A percentile compares a stretch with the other conserved stretches of the same genome.
Evolutionary conservation across 2,113 vertebrate species (phyloP).

Genomic region (Emydocephalus ijimae): DNA sequence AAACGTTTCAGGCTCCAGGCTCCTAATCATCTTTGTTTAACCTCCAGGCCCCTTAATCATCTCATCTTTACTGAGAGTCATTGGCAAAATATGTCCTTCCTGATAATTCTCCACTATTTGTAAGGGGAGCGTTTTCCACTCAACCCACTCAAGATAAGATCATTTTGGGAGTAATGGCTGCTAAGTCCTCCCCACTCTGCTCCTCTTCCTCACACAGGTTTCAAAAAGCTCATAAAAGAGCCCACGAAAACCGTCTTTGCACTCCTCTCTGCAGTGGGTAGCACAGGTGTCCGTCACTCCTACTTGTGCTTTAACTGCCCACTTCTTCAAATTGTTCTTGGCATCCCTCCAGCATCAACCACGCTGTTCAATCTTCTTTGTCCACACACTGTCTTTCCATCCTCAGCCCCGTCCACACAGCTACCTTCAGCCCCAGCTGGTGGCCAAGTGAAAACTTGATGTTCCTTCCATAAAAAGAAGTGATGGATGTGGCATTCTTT

Average conservation of each 20-base stretch:
- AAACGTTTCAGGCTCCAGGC: too few relatives aligned
- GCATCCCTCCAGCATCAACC: neutral
- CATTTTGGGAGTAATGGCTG: neutral
- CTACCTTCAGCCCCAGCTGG: neutral
- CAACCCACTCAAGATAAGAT: neutral
- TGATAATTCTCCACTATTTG: neutral
- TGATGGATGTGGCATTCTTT: accelerated
- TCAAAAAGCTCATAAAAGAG: neutral
- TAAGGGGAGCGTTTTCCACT: neutral
- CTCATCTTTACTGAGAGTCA: neutral
- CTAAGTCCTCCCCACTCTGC: too few relatives aligned
- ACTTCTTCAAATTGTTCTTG: neutral
- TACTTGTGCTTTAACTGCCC: neutral
- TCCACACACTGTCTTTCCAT: neutral
- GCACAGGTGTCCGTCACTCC: neutral
- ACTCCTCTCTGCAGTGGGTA: too few relatives aligned
- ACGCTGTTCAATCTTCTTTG: neutral
- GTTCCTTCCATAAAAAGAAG: neutral
- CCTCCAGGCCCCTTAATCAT: too few relatives aligned
- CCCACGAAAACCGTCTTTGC: neutral
- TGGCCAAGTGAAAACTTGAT: neutral
- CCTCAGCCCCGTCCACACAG: neutral
- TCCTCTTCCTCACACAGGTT: too few relatives aligned
- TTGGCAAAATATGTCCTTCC: too few relatives aligned
- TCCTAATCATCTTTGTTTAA: too few relatives aligned